phyloP scores from a whole-genome alignment of 2,113 vertebrate species.

The Dicaeum eximium region DNA sequence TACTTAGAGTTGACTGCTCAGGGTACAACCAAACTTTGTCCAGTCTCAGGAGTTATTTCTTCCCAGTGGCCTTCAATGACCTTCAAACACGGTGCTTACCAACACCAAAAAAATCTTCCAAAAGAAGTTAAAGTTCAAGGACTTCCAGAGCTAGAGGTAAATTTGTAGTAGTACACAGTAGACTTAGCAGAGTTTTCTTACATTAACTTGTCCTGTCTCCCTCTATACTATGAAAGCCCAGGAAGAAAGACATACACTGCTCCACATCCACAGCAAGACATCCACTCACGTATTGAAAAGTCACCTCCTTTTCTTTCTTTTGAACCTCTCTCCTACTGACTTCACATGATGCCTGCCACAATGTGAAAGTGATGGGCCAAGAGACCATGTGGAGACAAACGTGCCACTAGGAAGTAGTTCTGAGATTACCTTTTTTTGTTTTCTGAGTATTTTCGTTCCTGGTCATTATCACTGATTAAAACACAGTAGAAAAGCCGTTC shows the following conservation, averaged over 20 bases:
- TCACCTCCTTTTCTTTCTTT: background rate
- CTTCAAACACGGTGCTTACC: background rate
- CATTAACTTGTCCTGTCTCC: background rate
- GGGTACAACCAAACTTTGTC: background rate
- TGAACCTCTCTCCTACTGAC: background rate
- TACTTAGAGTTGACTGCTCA: background rate
- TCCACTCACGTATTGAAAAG: background rate
- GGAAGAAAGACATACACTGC: background rate
- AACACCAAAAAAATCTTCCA: background rate
- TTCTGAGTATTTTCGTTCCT: background rate
- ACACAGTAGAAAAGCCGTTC: background rate
- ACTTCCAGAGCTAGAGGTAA: background rate
- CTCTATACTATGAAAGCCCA: background rate
- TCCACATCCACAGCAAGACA: background rate
- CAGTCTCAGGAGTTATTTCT: background rate
- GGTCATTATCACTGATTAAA: background rate
- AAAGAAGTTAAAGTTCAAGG: background rate
- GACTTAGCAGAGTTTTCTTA: background rate
- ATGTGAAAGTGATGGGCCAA: background rate
- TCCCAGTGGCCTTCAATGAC: background rate
- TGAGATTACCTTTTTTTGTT: background rate
- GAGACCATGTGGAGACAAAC: background rate
- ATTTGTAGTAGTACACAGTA: background rate
- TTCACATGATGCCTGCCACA: background rate
- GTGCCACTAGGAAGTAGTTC: background rate